Conservation (phyloP, 2,888 invertebrate genomes). For the Phyto melanocephala region DNA sequence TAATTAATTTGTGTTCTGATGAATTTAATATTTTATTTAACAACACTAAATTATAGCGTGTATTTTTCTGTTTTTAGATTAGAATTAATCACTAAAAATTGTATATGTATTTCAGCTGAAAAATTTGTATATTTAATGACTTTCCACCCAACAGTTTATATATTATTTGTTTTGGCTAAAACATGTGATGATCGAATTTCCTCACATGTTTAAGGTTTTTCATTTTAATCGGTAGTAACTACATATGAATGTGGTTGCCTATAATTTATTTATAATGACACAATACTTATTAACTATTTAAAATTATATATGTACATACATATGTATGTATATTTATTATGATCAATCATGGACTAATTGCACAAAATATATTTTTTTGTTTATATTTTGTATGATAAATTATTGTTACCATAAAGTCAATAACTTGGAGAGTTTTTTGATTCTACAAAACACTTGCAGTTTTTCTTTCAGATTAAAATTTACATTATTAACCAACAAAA, state of each 20-base stretch:
- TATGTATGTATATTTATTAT: constrained; percentile 1
- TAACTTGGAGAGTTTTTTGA: constrained; percentile 17
- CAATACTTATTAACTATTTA: constrained; percentile 28
- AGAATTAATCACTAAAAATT: background rate
- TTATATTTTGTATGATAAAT: constrained; percentile 5
- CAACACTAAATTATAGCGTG: background rate
- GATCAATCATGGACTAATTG: constrained; percentile 29
- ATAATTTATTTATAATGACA: constrained; percentile 13
- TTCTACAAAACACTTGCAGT: no score
- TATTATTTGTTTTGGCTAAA: constrained; percentile 16
- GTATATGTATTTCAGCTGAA: no score
- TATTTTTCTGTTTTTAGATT: background rate
- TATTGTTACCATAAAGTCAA: constrained; percentile 4
- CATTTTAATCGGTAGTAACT: background rate
- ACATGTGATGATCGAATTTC: constrained; percentile 31
- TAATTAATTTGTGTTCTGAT: background rate
- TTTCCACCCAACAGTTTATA: background rate
- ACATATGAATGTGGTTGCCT: background rate
- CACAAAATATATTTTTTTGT: background rate
- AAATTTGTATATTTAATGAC: background rate
- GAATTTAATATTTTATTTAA: no score
- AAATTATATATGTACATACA: background rate
- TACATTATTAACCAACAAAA: no score
- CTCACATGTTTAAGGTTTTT: constrained; percentile 34
- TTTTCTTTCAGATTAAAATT: no score